These are phyloP conservation scores for Drosophila pallidifrons DNA, from an alignment of 1,140 invertebrate genomes.

Conservation along the genomic window DNA sequence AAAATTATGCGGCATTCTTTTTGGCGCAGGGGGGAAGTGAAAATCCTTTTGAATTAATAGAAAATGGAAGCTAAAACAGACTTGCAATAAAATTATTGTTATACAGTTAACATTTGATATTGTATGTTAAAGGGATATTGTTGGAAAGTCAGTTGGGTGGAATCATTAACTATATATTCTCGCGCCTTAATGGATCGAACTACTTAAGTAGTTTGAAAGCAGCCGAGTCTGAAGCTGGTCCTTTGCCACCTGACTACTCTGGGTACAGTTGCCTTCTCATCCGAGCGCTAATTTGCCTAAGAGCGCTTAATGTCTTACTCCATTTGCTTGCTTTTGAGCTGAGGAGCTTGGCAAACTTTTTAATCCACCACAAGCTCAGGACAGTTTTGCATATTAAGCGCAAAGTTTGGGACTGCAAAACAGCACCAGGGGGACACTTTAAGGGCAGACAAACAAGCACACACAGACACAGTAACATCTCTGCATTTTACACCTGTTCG, in stretches of 20 bases:
- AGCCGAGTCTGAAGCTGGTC: not conserved
- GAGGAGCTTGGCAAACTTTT: conserved; percentile 68
- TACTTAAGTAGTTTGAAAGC: conserved; percentile 15
- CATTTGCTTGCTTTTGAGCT: conserved; percentile 52
- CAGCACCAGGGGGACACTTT: conserved; percentile 73
- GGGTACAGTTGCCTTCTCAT: conserved; percentile 42
- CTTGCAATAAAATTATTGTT: conserved; percentile 11
- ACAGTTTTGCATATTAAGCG: conserved; percentile 78
- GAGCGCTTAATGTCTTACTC: conserved; percentile 72
- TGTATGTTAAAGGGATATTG: not conserved
- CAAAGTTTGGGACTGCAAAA: conserved; percentile 71
- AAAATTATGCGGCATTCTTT: not conserved
- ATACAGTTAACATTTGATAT: not conserved
- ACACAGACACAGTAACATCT: conserved; percentile 33
- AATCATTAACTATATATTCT: conserved; percentile 4
- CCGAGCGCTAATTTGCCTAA: conserved; percentile 61
- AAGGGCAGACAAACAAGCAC: conserved; percentile 26
- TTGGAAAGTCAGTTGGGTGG: not conserved
- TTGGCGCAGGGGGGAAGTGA: not conserved
- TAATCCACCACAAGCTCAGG: conserved; percentile 71
- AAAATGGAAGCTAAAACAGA: not conserved
- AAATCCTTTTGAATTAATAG: not conserved
- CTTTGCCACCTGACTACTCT: conserved; percentile 6
- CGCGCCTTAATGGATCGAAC: conserved; percentile 5
- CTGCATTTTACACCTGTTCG: conserved; percentile 71